phyloP scores from a whole-genome alignment of 2,113 vertebrate species.

The Smithornis capensis region DNA sequence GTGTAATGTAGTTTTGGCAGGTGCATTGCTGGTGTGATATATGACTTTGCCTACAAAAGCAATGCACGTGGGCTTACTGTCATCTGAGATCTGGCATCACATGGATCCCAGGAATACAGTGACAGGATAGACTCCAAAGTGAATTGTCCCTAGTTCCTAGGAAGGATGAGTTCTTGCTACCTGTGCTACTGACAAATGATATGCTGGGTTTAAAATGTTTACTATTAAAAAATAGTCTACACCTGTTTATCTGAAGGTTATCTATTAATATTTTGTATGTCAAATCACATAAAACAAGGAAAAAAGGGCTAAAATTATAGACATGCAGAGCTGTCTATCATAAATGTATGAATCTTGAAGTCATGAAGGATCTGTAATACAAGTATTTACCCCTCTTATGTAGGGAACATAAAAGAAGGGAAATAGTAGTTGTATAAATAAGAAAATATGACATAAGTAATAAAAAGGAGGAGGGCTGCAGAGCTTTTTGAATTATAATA shows the following conservation, averaged over 20 bases:
- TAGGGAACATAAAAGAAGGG: background rate
- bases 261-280: background rate
- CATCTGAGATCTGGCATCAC: background rate
- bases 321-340: background rate
- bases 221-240: background rate
- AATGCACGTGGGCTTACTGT: rapidly evolving
- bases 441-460: background rate
- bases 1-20: background rate
- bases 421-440: background rate
- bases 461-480: background rate
- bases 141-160: background rate
- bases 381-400: background rate
- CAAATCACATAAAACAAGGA: background rate
- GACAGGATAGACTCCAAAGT: background rate
- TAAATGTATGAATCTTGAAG: background rate
- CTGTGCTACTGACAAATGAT: background rate
- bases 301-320: background rate
- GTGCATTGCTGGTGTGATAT: background rate
- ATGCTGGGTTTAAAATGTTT: background rate
- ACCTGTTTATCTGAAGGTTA: background rate
- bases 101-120: too few relatives aligned
- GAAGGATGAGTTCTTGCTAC: background rate
- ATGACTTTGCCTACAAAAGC: background rate
- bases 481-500: background rate
- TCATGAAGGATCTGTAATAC: background rate